Base-by-base conservation (phyloP, 2,797 vertebrate genomes). In the Pristis pectinata region DNA sequence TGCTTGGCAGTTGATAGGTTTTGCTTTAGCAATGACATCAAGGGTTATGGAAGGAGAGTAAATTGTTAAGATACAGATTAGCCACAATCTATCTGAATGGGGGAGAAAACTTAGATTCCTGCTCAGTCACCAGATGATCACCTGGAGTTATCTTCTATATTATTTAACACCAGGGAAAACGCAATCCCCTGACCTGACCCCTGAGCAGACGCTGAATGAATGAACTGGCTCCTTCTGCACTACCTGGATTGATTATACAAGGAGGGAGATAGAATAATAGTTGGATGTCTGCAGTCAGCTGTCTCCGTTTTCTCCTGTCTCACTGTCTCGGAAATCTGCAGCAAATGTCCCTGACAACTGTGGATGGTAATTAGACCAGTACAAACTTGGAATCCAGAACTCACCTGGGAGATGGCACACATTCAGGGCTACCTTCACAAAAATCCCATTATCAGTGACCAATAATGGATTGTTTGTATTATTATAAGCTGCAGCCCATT, bases 271-370 rank as follows among this genome's bases (percentile, higher is more conserved):
- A n/a, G 34, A 34, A 44, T 1, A 13, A n/a, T 3, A n/a, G 5
- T 19, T 0, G 27, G 49, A 9, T 85, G 53, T 59, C 1, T 61
- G 77, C 77, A 89, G 27, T 61, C 56, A 89, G 11, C 34, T 56
- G 82, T 2, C 49, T 56, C 41, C 0, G 0, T 17, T 37, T n/a
- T 59, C 49, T 85, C 44, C 49, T n/a, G 30, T 56, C 85, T 89
- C 30, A 61, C 4, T n/a, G 30, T 89, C 34, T 94, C 89, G 82
- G 95, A 95, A 96, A 95, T 74, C 94, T 95, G 94, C 96, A 61
- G 44, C 95, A 94, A 7, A 95, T 96, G 80, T 96, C 95, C 95
- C 95, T 95, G 95, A 95, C 95, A 96, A 95, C 95, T 61, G 94
- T 74, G 64, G 95, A 95, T 70, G 70, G 92, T 95, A 95, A 96